phyloP scores from a whole-genome alignment of 2,888 invertebrate species.

The Drosophila stalkeri region DNA sequence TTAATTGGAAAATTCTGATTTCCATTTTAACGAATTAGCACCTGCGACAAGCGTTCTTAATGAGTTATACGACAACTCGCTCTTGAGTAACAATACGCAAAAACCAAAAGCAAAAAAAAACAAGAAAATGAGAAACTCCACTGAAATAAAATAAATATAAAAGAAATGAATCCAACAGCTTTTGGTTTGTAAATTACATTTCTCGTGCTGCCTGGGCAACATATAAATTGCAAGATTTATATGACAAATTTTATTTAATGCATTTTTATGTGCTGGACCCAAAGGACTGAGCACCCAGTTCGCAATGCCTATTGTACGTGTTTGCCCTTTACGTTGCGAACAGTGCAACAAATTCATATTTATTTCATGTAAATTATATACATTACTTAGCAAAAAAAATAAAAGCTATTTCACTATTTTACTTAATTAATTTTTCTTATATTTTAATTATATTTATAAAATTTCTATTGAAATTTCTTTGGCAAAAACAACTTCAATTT shows the following conservation, averaged over 20 bases:
- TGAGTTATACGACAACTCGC: slow-evolving; percentile 75
- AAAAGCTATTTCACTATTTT: background rate
- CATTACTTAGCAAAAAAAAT: background rate
- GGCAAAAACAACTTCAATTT: no score
- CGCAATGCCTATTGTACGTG: slow-evolving; percentile 25
- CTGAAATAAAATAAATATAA: slow-evolving; percentile 15
- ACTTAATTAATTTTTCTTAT: background rate
- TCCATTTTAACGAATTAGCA: slow-evolving; percentile 81
- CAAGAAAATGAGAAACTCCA: background rate
- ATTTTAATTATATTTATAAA: background rate
- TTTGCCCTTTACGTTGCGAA: background rate
- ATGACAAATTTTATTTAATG: slow-evolving; percentile 81
- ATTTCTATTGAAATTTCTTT: no score
- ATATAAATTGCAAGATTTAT: slow-evolving; percentile 81
- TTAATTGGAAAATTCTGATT: slow-evolving; percentile 81
- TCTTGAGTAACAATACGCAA: slow-evolving; percentile 44
- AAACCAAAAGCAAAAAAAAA: slow-evolving; percentile 25
- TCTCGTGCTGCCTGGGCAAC: slow-evolving; percentile 64
- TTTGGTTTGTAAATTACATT: slow-evolving; percentile 76
- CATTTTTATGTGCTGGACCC: slow-evolving; percentile 72
- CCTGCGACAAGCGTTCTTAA: slow-evolving; percentile 78
- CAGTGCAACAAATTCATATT: background rate
- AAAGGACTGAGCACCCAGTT: slow-evolving; percentile 43
- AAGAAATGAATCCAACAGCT: slow-evolving; percentile 58
- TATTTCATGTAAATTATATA: background rate